phyloP scores from a whole-genome alignment of 1,140 invertebrate genomes.

The Neuroterus valhalla region DNA sequence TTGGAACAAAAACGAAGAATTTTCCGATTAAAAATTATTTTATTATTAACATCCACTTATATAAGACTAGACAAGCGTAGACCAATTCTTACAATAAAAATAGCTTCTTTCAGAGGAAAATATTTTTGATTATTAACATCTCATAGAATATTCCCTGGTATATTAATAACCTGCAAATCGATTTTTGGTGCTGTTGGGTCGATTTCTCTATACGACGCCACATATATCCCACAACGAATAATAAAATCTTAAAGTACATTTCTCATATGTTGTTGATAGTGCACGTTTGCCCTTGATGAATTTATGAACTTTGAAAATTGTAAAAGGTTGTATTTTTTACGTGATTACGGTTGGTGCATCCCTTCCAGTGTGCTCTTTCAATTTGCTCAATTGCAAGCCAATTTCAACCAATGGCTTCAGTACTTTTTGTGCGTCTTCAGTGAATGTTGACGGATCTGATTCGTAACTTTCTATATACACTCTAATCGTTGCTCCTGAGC shows the following conservation, averaged over 20 bases:
- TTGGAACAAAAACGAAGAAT: too few relatives aligned
- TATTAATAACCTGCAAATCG: too few relatives aligned
- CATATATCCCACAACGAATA: background rate
- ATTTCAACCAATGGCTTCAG: conserved; percentile 93
- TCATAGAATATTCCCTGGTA: too few relatives aligned
- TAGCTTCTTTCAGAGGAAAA: too few relatives aligned
- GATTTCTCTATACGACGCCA: too few relatives aligned
- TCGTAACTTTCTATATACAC: conserved; percentile 95
- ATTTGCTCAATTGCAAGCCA: conserved; percentile 89
- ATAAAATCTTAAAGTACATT: background rate
- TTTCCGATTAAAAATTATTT: too few relatives aligned
- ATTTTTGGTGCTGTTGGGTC: too few relatives aligned
- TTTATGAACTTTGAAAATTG: background rate
- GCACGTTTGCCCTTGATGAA: background rate
- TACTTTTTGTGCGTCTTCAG: conserved; percentile 86
- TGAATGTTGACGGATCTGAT: conserved; percentile 78
- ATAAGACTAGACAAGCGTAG: too few relatives aligned
- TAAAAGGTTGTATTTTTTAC: conserved; percentile 76
- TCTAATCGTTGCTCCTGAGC: conserved; percentile 96
- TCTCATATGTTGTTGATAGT: background rate
- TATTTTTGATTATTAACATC: too few relatives aligned
- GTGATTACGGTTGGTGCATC: conserved; percentile 97
- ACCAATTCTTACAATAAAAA: too few relatives aligned
- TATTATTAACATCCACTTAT: too few relatives aligned
- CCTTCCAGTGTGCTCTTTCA: conserved; percentile 90